Conservation (phyloP, 2,888 invertebrate genomes). For the Eristalinus sepulchralis region DNA sequence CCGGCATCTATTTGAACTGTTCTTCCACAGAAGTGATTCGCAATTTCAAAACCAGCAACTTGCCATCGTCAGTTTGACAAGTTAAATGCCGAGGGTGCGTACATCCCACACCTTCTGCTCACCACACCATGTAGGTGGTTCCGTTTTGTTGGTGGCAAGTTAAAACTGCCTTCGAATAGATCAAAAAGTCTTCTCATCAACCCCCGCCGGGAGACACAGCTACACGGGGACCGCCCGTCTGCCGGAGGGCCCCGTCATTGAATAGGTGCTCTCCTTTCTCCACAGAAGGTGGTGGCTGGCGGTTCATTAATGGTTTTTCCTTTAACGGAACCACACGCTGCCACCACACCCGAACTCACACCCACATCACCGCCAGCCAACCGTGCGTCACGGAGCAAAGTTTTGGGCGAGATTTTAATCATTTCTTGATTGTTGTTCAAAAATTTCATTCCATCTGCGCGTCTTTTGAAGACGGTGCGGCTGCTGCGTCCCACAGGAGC, state of each 20-base stretch:
- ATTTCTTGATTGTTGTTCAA: conserved; percentile 65
- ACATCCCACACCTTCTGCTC: not conserved
- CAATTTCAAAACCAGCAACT: not conserved
- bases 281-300: not conserved
- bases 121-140: conserved; percentile 6
- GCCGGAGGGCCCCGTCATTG: conserved; percentile 2
- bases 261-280: not conserved
- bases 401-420: conserved; percentile 67
- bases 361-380: not conserved
- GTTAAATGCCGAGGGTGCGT: not conserved
- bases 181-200: conserved; percentile 38
- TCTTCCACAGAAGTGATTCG: not conserved
- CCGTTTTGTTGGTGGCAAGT: conserved; percentile 6
- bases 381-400: conserved; percentile 6
- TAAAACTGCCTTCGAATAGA: conserved; percentile 48
- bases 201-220: not conserved
- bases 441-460: conserved; percentile 52
- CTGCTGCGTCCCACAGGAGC: not conserved
- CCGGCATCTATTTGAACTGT: not conserved
- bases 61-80: not conserved
- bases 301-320: conserved; percentile 34
- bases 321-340: conserved; percentile 10
- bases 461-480: not conserved
- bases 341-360: not conserved
- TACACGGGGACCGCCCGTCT: not conserved